These are phyloP conservation scores for Zingel zingel DNA, from an alignment of 2,113 vertebrate species.

Conservation along the genomic window DNA sequence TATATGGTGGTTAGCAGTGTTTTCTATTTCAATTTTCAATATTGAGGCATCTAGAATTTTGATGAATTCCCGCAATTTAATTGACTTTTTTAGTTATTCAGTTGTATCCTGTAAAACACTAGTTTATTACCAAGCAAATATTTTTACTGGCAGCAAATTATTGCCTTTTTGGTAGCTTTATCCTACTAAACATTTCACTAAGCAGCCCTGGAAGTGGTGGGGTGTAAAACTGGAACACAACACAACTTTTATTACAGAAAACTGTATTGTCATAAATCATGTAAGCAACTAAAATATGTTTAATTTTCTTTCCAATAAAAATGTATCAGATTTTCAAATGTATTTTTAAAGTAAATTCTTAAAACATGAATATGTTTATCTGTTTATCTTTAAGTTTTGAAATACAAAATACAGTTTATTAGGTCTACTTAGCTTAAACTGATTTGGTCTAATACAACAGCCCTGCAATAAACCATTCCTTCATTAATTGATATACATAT, in stretches of 20 bases:
- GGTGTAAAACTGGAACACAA: no score
- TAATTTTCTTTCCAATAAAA: background rate
- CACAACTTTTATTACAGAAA: background rate
- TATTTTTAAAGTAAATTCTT: background rate
- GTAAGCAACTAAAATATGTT: background rate
- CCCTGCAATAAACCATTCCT: background rate
- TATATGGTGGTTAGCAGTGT: background rate
- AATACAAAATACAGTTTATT: background rate
- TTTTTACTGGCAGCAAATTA: conserved; percentile 26
- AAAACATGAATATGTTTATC: background rate
- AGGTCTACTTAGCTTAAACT: no score
- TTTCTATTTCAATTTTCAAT: conserved; percentile 9
- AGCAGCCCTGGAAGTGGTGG: background rate
- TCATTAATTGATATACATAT: no score
- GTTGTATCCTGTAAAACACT: conserved; percentile 6
- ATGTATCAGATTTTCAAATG: background rate
- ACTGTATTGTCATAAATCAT: background rate
- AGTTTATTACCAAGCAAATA: conserved; percentile 20
- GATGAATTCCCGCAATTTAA: conserved; percentile 8
- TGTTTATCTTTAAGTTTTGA: background rate
- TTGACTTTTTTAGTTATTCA: background rate
- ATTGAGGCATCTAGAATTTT: background rate
- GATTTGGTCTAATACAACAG: background rate
- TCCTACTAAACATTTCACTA: conserved; percentile 14
- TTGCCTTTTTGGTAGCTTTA: conserved; percentile 10